These are phyloP conservation scores for Puma concolor DNA, from an alignment of 2,113 vertebrate species.

Conservation along the genomic window DNA sequence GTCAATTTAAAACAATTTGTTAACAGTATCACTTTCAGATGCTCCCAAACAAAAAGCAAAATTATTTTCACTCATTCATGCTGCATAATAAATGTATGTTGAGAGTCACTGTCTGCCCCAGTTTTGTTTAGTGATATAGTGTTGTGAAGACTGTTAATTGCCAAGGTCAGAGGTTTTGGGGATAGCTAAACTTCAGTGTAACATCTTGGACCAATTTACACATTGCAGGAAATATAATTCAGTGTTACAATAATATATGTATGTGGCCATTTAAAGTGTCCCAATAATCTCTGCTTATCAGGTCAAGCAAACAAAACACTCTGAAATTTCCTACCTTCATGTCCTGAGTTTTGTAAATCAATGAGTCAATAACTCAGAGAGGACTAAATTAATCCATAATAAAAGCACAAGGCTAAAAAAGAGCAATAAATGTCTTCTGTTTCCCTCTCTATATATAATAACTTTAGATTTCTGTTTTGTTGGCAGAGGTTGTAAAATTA, in stretches of 20 bases:
- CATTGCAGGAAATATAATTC: slow-evolving; percentile 29
- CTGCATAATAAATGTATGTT: slow-evolving; percentile 50
- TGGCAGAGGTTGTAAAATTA: not conserved
- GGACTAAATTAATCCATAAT: slow-evolving; percentile 30
- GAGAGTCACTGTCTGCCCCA: slow-evolving; percentile 22
- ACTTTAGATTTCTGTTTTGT: not conserved
- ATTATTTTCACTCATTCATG: slow-evolving; percentile 42
- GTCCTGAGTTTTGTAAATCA: slow-evolving; percentile 28
- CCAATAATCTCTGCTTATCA: slow-evolving; percentile 16
- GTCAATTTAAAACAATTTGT: slow-evolving; percentile 32
- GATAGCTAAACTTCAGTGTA: not conserved
- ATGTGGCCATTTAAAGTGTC: slow-evolving; percentile 27
- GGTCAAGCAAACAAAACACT: slow-evolving; percentile 25
- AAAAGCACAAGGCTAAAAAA: not conserved
- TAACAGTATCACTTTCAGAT: slow-evolving; percentile 26
- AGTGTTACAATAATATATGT: slow-evolving; percentile 2
- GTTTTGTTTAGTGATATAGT: slow-evolving; percentile 58
- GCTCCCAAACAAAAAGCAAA: not conserved
- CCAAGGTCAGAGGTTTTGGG: not conserved
- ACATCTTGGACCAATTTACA: slow-evolving; percentile 40
- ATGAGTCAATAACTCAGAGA: not conserved
- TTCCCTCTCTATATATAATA: not conserved
- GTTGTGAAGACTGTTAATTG: slow-evolving; percentile 58
- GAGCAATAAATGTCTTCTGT: not conserved
- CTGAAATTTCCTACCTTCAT: not conserved